Evolutionary conservation across 1,140 invertebrate species (phyloP).

Genomic region (Brachionus rotundiformis): DNA sequence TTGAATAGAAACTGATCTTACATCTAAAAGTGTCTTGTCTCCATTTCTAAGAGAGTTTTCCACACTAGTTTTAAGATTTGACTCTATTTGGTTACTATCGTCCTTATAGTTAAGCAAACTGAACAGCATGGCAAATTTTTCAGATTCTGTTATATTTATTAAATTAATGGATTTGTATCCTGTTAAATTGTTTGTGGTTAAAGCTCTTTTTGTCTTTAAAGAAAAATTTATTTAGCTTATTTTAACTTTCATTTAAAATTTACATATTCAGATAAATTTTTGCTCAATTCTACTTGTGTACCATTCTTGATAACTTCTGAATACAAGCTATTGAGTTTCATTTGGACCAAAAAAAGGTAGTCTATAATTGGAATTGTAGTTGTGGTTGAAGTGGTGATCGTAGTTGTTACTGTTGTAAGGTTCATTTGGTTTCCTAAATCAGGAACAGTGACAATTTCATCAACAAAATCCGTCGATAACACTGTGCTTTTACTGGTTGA

Average conservation of each 20-base stretch:
- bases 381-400: not conserved
- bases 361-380: not conserved
- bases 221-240: too few species aligned
- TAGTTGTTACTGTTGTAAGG: not conserved
- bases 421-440: not conserved
- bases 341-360: not conserved
- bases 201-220: not conserved
- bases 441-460: not conserved
- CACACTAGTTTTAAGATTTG: not conserved
- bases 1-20: not conserved
- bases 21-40: not conserved
- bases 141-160: not conserved
- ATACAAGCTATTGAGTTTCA: not conserved
- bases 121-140: not conserved
- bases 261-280: conserved; percentile 30
- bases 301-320: not conserved
- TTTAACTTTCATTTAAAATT: too few species aligned
- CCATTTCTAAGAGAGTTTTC: not conserved
- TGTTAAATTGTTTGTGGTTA: not conserved
- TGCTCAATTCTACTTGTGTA: not conserved
- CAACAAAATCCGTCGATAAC: too few species aligned
- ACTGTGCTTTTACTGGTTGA: too few species aligned
- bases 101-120: not conserved
- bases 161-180: not conserved
- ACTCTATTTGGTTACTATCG: not conserved